Conservation (phyloP, 2,888 invertebrate genomes). For the Penaeus monodon region DNA sequence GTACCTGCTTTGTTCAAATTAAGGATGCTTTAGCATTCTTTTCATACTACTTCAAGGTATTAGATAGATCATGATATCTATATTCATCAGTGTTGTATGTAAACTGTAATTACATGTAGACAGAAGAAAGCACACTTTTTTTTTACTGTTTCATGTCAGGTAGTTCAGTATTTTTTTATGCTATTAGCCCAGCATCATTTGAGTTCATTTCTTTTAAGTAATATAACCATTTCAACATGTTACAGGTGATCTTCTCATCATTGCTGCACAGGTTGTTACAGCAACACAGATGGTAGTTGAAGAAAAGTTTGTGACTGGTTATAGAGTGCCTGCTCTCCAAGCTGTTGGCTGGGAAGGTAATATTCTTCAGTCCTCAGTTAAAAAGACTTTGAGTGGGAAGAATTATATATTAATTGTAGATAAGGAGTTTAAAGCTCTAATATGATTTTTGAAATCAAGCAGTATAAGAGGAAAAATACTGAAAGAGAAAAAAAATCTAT, state of each 20-base stretch:
- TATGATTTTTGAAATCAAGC: neutral
- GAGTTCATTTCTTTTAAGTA: neutral
- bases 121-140: neutral
- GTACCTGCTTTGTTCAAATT: no score
- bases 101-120: neutral
- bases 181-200: no score
- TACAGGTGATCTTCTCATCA: constrained; percentile 74
- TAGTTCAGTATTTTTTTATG: no score
- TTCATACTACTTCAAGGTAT: no score
- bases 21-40: no score
- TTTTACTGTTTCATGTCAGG: neutral
- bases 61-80: no score
- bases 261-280: constrained; percentile 79
- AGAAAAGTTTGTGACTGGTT: constrained; percentile 87
- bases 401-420: no score
- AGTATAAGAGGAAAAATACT: neutral
- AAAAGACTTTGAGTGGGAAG: no score
- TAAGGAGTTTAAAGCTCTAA: no score
- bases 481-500: no score
- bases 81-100: no score
- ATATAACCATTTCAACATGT: neutral
- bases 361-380: no score
- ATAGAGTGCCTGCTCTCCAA: constrained; percentile 89
- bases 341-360: constrained; percentile 94
- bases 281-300: constrained; percentile 95